Evolutionary conservation across 2,797 vertebrate genomes (phyloP), one percentile per base, ranked within the genome.

Genomic region (Selene dorsalis): DNA sequence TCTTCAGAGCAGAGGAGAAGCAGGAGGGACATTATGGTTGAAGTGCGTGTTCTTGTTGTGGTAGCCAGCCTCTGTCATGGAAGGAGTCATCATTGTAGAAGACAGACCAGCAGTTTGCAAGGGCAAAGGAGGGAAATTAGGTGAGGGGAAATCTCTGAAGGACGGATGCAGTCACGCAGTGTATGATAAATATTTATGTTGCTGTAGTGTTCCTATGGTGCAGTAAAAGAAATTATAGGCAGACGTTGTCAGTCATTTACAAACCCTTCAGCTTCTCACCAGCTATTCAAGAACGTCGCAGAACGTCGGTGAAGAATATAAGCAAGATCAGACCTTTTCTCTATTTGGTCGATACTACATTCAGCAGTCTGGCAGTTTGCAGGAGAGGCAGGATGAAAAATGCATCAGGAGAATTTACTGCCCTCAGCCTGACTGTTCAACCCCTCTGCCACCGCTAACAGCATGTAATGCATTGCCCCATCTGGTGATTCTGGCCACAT

Each of bases 381-480:
- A 59, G 61, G 60, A 72, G 67, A 82, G 60, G 56, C 35, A 79
- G 70, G 80, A 77, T 83, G 75, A 87, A 89, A 91, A 85, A 88
- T 90, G 84, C 80, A 91, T 87, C 85, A 58, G 68, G 79, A 84
- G 83, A 89, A 87, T 91, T 86, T 89, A 90, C 69, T 89, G 89
- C 83, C 86, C 83, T 84, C 83, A 82, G 84, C 74, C 73, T 75
- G 77, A 76, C 80, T 80, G 82, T 85, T 89, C 87, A 86, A 85
- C 84, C 82, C 74, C 83, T 78, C 64, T 43, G 80, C 78, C 80
- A 73, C 79, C 62, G 80, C 84, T 86, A 84, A 78, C 86, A 73
- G 80, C 79, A 80, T 65, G 78, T 90, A 91, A 91, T 88, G 80
- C 77, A 85, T 90, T 28, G 64, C 48, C 64, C 85, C 88, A 88